These are phyloP conservation scores for Bombycilla garrulus DNA, from an alignment of 2,113 vertebrate species.

Conservation along the genomic window DNA sequence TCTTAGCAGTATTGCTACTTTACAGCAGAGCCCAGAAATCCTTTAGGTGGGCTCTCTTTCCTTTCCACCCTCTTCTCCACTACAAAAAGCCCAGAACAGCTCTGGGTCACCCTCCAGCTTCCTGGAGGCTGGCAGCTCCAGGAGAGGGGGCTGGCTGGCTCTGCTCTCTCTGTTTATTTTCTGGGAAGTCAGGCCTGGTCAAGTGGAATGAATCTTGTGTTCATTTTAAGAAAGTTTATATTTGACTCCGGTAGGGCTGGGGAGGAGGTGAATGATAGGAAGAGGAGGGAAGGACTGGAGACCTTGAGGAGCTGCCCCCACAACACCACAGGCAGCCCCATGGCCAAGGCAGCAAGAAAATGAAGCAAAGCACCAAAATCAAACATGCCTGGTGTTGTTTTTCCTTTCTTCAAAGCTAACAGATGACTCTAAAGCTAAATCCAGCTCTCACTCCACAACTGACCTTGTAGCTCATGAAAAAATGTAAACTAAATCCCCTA, in stretches of 20 bases:
- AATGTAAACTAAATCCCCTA: neutral
- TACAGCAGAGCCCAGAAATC: neutral
- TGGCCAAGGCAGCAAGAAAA: neutral
- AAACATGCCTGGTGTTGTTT: neutral
- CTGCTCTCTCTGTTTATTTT: conserved; percentile 16
- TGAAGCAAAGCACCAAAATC: conserved; percentile 21
- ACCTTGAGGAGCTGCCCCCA: conserved; percentile 11
- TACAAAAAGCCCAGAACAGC: neutral
- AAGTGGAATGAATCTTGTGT: conserved; percentile 34
- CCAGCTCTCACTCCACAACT: neutral
- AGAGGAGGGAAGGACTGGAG: conserved; percentile 19
- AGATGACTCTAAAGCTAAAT: neutral
- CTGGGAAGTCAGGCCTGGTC: conserved; percentile 53
- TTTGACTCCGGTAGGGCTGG: conserved; percentile 34
- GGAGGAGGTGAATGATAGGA: conserved; percentile 55
- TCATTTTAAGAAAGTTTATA: conserved; percentile 69
- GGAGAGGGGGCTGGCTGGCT: neutral
- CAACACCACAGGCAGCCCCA: conserved; percentile 8
- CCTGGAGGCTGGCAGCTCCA: neutral
- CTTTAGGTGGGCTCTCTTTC: neutral
- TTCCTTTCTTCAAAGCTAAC: neutral
- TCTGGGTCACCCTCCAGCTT: neutral
- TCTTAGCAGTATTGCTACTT: neutral
- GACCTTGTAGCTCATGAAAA: neutral
- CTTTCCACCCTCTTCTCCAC: neutral